These are phyloP conservation scores for Bungarus multicinctus DNA, from an alignment of 2,113 vertebrate species.

Conservation along the genomic window DNA sequence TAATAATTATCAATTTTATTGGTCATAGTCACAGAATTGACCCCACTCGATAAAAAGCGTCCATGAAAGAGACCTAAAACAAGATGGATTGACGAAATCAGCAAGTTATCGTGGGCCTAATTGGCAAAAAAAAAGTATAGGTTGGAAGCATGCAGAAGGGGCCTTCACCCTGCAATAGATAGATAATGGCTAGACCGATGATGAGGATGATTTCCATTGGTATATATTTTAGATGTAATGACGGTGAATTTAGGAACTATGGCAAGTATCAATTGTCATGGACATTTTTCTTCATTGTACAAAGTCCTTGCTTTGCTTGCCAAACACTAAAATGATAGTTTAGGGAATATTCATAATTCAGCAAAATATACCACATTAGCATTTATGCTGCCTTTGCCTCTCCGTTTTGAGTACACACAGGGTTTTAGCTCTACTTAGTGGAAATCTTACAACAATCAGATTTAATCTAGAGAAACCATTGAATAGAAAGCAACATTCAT, in stretches of 20 bases:
- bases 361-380: not conserved
- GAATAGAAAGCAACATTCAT: not conserved
- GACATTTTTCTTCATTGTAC: not conserved
- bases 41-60: too few relatives aligned
- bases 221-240: not conserved
- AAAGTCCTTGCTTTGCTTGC: not conserved
- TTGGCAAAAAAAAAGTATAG: too few relatives aligned
- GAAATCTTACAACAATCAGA: not conserved
- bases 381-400: not conserved
- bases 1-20: not conserved
- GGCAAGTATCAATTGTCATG: not conserved
- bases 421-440: not conserved
- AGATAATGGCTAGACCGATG: too few relatives aligned
- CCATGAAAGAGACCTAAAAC: too few relatives aligned
- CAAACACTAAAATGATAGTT: not conserved
- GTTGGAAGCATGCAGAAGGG: too few relatives aligned
- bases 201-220: not conserved
- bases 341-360: not conserved
- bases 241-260: not conserved
- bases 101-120: too few relatives aligned
- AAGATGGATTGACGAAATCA: too few relatives aligned
- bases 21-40: too few relatives aligned
- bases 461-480: not conserved
- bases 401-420: not conserved
- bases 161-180: too few relatives aligned